Evolutionary conservation across 2,113 vertebrate species (phyloP).

Genomic region (Carettochelys insculpta): DNA sequence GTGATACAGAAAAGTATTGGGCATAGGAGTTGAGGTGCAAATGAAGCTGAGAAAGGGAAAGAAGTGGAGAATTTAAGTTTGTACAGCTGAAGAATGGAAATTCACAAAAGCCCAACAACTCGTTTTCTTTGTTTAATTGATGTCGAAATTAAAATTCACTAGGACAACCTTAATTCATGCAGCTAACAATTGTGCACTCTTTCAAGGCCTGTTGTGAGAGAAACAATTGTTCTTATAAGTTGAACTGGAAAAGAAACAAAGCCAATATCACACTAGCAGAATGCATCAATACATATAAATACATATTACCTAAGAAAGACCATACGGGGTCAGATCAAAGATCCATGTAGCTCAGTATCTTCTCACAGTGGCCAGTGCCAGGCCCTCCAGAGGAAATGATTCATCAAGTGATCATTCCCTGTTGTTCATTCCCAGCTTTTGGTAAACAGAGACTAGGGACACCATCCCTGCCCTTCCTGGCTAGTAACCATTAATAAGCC

Average conservation of each 20-base stretch:
- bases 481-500: no score
- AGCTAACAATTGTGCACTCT: background rate
- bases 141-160: background rate
- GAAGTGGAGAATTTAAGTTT: background rate
- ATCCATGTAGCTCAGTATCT: no score
- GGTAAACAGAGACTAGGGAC: no score
- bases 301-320: background rate
- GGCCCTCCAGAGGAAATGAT: no score
- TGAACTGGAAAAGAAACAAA: background rate
- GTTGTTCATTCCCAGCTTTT: no score
- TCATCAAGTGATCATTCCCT: no score
- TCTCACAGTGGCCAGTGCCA: no score
- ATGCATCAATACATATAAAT: background rate
- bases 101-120: rapidly evolving
- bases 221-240: conserved; percentile 19
- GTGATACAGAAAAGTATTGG: background rate
- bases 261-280: background rate
- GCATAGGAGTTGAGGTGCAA: background rate
- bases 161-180: conserved; percentile 41
- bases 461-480: no score
- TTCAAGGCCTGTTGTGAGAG: conserved; percentile 29
- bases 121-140: background rate
- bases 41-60: background rate
- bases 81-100: background rate
- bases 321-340: no score